These are phyloP conservation scores for Lochmaea crataegi DNA, from an alignment of 2,888 invertebrate species.

Conservation along the genomic window DNA sequence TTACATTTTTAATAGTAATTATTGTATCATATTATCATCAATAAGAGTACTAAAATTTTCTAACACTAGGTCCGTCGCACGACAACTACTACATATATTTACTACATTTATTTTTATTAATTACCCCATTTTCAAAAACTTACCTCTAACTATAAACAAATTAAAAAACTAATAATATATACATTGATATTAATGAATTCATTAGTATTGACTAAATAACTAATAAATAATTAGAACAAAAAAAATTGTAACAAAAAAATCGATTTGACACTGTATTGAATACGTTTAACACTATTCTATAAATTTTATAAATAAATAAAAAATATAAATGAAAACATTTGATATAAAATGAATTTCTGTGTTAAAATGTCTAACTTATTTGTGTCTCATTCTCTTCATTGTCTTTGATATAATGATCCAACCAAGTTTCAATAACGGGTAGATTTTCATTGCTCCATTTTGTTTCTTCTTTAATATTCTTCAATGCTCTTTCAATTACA, in stretches of 20 bases:
- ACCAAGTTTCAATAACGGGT: conserved; percentile 80
- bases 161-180: conserved; percentile 5
- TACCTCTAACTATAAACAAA: neutral
- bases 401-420: conserved; percentile 69
- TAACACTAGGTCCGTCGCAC: too few species aligned
- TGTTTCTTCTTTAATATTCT: conserved; percentile 79
- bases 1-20: too few species aligned
- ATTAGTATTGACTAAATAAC: neutral
- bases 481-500: conserved; percentile 78
- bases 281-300: neutral
- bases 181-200: conserved; percentile 12
- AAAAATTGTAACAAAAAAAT: neutral
- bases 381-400: conserved; percentile 44
- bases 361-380: neutral
- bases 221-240: conserved; percentile 7
- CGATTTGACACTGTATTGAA: neutral
- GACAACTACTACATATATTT: neutral
- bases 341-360: neutral
- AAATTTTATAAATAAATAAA: conserved; percentile 1
- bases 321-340: neutral
- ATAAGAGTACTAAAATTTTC: too few species aligned
- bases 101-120: neutral
- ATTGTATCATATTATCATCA: too few species aligned
- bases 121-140: neutral
- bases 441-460: conserved; percentile 82